Evolutionary conservation across 2,113 vertebrate genomes (phyloP), one percentile per base, ranked within the genome.

Genomic region (Falcunculus frontatus): DNA sequence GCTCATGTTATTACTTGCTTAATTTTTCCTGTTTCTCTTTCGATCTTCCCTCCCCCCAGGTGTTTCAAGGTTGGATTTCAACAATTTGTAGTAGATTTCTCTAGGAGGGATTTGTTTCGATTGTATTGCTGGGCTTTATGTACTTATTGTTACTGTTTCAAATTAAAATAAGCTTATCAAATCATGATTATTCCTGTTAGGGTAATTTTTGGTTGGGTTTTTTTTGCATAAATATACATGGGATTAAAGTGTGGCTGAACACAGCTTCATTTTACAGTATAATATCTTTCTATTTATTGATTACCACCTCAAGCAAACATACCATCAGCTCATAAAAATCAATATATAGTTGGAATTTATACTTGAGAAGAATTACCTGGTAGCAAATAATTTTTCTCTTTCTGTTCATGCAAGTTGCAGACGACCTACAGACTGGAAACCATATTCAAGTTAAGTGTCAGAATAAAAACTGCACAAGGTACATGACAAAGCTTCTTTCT

Each of bases 1-100:
- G 97, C 90, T 98, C 73, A 4, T 95, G 79, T 96, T 95, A 94
- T 95, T 94, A 92, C 90, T 97, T 95, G 82, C 56, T 96, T 95
- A 97, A 95, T 97, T 97, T 97, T 96, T 96, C 62, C 47, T 84
- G 70, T 89, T 93, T 88, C 75, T 95, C 64, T 76, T 87, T 90
- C 68, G 2, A 94, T 95, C 84, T 93, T 74, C 47, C 90, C 41
- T 93, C 74, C 62, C 69, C 95, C 95, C 92, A 93, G 93, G 91
- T 88, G 46, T 93, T 96, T 96, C 92, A 44, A 20, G 55, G 27
- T 46, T 32, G 44, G 16, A 87, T 91, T 90, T 83, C 92, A 93
- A 39, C 41, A 69, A 16, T 49, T 83, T 30, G 55, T 27, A 30
- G 44, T 26, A 86, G 57, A 77, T 77, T 90, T 93, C 22, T 78